These are phyloP conservation scores for Polylopha cassiicola DNA, from an alignment of 2,888 invertebrate genomes.

Conservation along the genomic window DNA sequence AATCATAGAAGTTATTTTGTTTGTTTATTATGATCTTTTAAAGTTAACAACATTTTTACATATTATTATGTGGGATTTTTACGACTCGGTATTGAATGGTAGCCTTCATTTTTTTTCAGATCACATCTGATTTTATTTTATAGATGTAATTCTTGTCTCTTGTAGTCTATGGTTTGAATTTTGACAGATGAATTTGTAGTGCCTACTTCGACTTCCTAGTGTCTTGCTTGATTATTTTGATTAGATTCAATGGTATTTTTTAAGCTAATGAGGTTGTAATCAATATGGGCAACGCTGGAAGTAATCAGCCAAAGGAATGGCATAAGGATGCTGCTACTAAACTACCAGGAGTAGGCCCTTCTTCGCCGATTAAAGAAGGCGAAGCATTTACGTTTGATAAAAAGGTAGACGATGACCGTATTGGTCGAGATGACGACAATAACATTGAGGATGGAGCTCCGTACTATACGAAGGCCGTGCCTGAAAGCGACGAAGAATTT, in stretches of 20 bases:
- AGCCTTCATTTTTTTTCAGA: no score
- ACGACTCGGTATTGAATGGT: no score
- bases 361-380: slow-evolving; percentile 78
- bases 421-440: slow-evolving; percentile 74
- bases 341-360: slow-evolving; percentile 57
- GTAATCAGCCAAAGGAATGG: slow-evolving; percentile 84
- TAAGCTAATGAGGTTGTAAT: neutral
- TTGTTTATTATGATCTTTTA: no score
- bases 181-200: no score
- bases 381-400: slow-evolving; percentile 93
- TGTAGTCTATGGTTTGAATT: no score
- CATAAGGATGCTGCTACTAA: slow-evolving; percentile 80
- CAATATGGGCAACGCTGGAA: slow-evolving; percentile 87
- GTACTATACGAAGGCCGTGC: slow-evolving; percentile 82
- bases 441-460: slow-evolving; percentile 85
- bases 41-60: no score
- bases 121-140: no score
- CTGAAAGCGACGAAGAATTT: slow-evolving; percentile 64
- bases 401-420: slow-evolving; percentile 83
- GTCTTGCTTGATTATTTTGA: neutral
- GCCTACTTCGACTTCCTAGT: no score
- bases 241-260: slow-evolving; percentile 9
- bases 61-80: no score
- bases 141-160: no score
- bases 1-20: no score